A percentile compares a stretch with the other conserved stretches of the same genome.
phyloP scores from a whole-genome alignment of 2,888 invertebrate species.

The Brachycybe producta region DNA sequence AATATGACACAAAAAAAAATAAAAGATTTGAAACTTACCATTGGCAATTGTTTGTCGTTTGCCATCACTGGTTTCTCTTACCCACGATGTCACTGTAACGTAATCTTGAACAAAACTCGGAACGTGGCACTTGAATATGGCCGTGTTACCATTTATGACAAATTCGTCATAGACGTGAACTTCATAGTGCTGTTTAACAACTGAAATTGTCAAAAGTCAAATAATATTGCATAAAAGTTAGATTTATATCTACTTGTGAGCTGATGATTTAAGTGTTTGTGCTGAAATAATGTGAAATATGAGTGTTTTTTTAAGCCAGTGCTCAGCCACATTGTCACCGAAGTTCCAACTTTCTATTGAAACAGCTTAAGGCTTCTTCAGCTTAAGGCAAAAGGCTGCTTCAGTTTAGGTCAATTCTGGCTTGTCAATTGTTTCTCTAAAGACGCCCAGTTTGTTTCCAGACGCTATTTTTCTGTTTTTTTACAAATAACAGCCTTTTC shows the following conservation, averaged over 20 bases:
- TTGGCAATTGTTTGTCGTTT: slow-evolving; percentile 3
- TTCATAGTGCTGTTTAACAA: slow-evolving; percentile 13
- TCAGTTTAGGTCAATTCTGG: too few species aligned
- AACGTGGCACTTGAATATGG: slow-evolving; percentile 10
- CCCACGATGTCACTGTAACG: slow-evolving; percentile 13
- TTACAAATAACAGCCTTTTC: too few species aligned
- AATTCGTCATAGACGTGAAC: slow-evolving; percentile 15
- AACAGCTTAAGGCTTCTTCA: too few species aligned
- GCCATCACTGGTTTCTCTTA: background rate
- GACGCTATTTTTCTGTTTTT: too few species aligned
- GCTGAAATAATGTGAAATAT: background rate
- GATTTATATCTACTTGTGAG: too few species aligned
- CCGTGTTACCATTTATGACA: slow-evolving; percentile 14
- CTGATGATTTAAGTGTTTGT: too few species aligned
- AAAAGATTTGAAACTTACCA: slow-evolving; percentile 10
- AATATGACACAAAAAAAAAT: too few species aligned
- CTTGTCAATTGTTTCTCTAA: too few species aligned
- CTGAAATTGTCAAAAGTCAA: too few species aligned
- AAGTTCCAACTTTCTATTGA: background rate
- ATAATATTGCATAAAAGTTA: too few species aligned
- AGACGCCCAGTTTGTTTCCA: too few species aligned
- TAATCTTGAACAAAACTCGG: slow-evolving; percentile 14
- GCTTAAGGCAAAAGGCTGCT: too few species aligned
- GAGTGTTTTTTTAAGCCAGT: background rate
- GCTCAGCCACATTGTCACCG: background rate